These are phyloP conservation scores for Drosophila lacertosa DNA, from an alignment of 1,140 invertebrate genomes.

Conservation along the genomic window DNA sequence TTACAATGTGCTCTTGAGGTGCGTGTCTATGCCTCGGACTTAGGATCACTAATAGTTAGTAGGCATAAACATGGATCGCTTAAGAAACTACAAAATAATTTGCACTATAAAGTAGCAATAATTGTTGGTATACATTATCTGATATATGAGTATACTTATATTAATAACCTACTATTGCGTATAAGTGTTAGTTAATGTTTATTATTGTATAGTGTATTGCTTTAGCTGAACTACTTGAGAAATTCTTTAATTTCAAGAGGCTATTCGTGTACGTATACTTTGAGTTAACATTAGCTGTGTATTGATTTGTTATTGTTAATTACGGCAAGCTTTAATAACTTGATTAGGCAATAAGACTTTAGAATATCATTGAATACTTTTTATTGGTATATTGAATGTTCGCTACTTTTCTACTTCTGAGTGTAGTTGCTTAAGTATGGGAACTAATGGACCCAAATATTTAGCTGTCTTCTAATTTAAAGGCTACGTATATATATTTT, in stretches of 20 bases:
- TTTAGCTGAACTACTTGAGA: slow-evolving; percentile 39
- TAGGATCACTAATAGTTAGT: slow-evolving; percentile 43
- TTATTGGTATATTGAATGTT: slow-evolving; percentile 8
- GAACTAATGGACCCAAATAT: slow-evolving; percentile 46
- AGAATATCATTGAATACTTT: slow-evolving; percentile 31
- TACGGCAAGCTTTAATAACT: slow-evolving; percentile 20
- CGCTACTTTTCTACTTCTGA: slow-evolving; percentile 21
- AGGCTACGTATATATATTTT: slow-evolving; percentile 9
- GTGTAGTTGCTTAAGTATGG: slow-evolving; percentile 28
- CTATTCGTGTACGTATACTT: slow-evolving; percentile 70
- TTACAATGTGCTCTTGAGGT: slow-evolving; percentile 71
- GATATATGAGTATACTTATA: slow-evolving; percentile 33
- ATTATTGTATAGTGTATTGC: slow-evolving; percentile 75
- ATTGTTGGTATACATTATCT: slow-evolving; percentile 49
- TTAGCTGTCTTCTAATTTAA: slow-evolving; percentile 49
- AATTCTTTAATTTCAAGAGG: slow-evolving; percentile 67
- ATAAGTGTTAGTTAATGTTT: background rate
- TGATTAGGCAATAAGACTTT: slow-evolving; percentile 43
- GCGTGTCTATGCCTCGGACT: slow-evolving; percentile 56
- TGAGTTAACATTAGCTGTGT: slow-evolving; percentile 39
- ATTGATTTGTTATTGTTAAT: slow-evolving; percentile 28
- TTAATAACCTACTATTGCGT: slow-evolving; percentile 1
- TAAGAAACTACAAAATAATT: slow-evolving; percentile 45
- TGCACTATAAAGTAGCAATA: slow-evolving; percentile 17
- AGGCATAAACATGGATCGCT: slow-evolving; percentile 56